Percentiles rank a stretch among this genome's conserved stretches.
Evolutionary conservation across 2,888 invertebrate genomes (phyloP).

Genomic region (Chrysolina oricalcia): DNA sequence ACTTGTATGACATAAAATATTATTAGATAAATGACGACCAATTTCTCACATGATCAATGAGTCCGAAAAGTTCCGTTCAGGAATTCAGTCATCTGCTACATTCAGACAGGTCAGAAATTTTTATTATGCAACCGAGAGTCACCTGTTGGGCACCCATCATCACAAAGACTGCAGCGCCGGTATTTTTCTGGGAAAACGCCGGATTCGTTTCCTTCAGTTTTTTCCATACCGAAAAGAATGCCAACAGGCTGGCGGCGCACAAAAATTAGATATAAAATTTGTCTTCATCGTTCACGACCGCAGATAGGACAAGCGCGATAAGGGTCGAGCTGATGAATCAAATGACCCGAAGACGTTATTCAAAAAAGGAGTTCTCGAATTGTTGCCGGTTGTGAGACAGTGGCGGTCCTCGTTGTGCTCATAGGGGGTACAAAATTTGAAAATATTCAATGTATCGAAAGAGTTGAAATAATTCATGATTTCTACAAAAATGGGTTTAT

Average conservation of each 20-base stretch:
- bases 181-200: constrained; percentile 38
- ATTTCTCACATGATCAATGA: not conserved
- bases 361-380: constrained; percentile 30
- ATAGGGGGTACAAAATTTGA: not conserved
- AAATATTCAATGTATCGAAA: not conserved
- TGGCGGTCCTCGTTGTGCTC: not conserved
- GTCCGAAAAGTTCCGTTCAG: not conserved
- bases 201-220: constrained; percentile 37
- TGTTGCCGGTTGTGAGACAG: not conserved
- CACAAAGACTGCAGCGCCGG: constrained; percentile 27
- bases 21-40: not conserved
- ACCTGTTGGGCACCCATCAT: constrained; percentile 37
- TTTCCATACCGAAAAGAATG: constrained; percentile 25
- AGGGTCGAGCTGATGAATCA: constrained; percentile 43
- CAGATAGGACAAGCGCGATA: constrained; percentile 43
- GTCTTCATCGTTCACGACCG: constrained; percentile 46
- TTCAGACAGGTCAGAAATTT: constrained; percentile 18
- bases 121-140: constrained; percentile 41
- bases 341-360: constrained; percentile 42
- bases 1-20: too few relatives aligned
- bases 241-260: constrained; percentile 34
- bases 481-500: not conserved
- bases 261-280: constrained; percentile 52
- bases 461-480: constrained; percentile 1
- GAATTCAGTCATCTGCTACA: constrained; percentile 6